Evolutionary conservation across 2,797 vertebrate species (phyloP).

Genomic region (Diplodus sargus): DNA sequence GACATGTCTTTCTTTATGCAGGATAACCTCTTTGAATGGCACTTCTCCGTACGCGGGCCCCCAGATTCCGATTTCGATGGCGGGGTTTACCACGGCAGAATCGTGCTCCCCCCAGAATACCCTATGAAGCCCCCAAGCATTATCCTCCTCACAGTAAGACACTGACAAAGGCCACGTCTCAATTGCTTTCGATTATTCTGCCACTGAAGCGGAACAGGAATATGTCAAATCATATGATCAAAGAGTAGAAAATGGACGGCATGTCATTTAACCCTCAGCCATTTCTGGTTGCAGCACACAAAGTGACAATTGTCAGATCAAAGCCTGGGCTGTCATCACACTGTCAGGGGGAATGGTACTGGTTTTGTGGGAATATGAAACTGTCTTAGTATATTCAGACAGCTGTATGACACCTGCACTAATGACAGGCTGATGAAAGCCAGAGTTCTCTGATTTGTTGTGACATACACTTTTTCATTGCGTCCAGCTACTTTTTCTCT

Average conservation of each 20-base stretch:
- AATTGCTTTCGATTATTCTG: constrained; percentile 14
- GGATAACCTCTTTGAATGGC: constrained; percentile 99
- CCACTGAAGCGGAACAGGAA: constrained; percentile 24
- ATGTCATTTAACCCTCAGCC: constrained; percentile 49
- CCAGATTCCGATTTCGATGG: constrained; percentile 98
- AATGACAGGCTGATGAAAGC: constrained; percentile 43
- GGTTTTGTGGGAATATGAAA: constrained; percentile 34
- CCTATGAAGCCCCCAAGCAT: constrained; percentile 99
- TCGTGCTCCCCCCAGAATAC: constrained; percentile 96
- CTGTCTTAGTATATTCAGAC: constrained; percentile 29
- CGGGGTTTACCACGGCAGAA: constrained; percentile 96
- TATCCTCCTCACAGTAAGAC: constrained; percentile 95
- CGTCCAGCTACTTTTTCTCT: constrained; percentile 1
- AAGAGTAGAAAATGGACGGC: constrained; percentile 41
- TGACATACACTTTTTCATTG: constrained; percentile 17
- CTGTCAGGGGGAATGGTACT: constrained; percentile 29
- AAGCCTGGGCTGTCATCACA: constrained; percentile 40
- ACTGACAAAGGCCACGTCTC: not conserved
- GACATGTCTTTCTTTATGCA: constrained; percentile 66
- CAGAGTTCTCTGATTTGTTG: constrained; percentile 12
- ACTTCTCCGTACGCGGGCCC: constrained; percentile 97
- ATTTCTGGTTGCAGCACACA: constrained; percentile 28
- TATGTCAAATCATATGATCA: constrained; percentile 46
- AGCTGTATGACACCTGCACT: constrained; percentile 26
- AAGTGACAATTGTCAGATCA: constrained; percentile 50